A percentile compares a stretch with the other conserved stretches of the same genome.
These are phyloP conservation scores for Liodrosophila aerea DNA, from an alignment of 2,888 invertebrate genomes.

Conservation along the genomic window DNA sequence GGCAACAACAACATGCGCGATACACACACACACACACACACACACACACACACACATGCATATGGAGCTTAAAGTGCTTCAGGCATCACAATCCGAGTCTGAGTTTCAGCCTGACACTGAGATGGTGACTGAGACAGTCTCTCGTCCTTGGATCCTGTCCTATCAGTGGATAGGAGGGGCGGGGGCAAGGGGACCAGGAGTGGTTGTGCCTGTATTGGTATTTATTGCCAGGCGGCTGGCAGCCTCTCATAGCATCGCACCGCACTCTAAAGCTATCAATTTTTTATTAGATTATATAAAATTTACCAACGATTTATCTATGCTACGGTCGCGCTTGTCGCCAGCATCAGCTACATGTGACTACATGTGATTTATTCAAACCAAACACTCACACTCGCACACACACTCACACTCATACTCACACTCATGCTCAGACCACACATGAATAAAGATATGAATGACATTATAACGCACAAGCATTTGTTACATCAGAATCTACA, in stretches of 20 bases:
- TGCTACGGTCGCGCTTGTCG: slow-evolving; percentile 50
- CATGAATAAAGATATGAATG: too few relatives aligned
- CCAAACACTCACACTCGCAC: background rate
- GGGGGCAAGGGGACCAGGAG: background rate
- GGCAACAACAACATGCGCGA: slow-evolving; percentile 51
- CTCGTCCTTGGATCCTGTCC: background rate
- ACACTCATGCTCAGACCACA: background rate
- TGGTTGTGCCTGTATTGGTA: slow-evolving; percentile 49
- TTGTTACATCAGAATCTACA: too few relatives aligned
- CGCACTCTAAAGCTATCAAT: slow-evolving; percentile 70
- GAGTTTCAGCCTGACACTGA: slow-evolving; percentile 3
- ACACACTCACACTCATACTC: background rate
- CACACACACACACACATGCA: slow-evolving; percentile 15
- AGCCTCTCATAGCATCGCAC: slow-evolving; percentile 41
- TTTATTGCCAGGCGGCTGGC: slow-evolving; percentile 61
- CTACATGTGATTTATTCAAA: too few relatives aligned
- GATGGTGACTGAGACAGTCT: background rate
- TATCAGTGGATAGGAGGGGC: background rate
- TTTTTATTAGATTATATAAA: slow-evolving; percentile 79
- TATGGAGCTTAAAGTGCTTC: slow-evolving; percentile 39
- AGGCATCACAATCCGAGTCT: slow-evolving; percentile 19
- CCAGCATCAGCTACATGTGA: slow-evolving; percentile 3
- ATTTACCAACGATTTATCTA: slow-evolving; percentile 77
- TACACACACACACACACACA: slow-evolving; percentile 13
- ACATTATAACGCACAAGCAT: too few relatives aligned